These are phyloP conservation scores for Rhodinocichla rosea DNA, from an alignment of 2,113 vertebrate species.

Conservation along the genomic window DNA sequence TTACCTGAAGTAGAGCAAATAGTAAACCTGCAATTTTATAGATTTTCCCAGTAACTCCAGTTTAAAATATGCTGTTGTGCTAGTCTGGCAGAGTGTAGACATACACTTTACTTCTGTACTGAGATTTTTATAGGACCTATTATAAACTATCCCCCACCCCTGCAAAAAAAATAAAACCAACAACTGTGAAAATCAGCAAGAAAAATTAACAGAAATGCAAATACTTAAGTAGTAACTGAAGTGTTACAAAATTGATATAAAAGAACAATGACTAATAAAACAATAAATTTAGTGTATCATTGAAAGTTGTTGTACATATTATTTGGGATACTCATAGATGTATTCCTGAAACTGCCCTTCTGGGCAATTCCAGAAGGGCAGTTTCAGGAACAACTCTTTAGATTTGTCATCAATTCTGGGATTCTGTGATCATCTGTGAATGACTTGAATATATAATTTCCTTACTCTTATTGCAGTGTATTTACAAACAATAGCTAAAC, in stretches of 20 bases:
- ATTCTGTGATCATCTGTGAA: not conserved
- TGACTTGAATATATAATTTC: not conserved
- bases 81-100: not conserved
- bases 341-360: not conserved
- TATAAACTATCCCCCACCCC: not conserved
- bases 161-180: not conserved
- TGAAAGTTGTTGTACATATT: not conserved
- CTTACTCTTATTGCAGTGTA: slow-evolving; percentile 7
- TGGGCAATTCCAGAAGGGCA: not conserved
- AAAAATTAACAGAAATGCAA: not conserved
- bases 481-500: not conserved
- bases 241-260: not conserved
- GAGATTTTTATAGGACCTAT: not conserved
- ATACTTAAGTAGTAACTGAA: not conserved
- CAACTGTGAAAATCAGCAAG: accelerated
- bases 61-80: not conserved
- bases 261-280: not conserved
- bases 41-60: not conserved
- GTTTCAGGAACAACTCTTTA: too few relatives aligned
- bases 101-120: not conserved
- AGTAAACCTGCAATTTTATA: not conserved
- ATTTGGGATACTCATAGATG: not conserved
- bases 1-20: not conserved
- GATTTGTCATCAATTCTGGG: not conserved
- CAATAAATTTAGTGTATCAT: not conserved